Evolutionary conservation across 2,888 invertebrate genomes (phyloP).

Genomic region (Drosophila birchii): DNA sequence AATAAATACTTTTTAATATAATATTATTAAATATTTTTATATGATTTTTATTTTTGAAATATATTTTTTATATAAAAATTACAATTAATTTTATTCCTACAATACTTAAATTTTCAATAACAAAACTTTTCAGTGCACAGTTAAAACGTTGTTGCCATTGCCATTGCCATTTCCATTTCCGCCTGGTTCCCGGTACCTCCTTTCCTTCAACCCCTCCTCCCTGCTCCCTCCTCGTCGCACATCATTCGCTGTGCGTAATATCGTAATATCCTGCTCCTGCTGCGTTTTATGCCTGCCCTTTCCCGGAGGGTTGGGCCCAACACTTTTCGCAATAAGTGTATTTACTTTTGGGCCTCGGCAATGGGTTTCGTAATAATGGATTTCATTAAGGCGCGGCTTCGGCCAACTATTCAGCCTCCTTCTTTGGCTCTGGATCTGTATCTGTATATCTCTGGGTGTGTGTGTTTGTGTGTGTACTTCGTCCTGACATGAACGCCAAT

Average conservation of each 20-base stretch:
- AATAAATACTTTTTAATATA: not conserved
- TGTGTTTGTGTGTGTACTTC: constrained; percentile 46
- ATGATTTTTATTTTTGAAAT: not conserved
- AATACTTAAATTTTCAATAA: not conserved
- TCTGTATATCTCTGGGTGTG: constrained; percentile 1
- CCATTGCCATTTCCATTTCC: constrained; percentile 48
- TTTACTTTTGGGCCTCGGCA: constrained; percentile 71
- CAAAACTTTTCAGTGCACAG: constrained; percentile 17
- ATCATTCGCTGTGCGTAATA: constrained; percentile 59
- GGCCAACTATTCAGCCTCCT: constrained; percentile 55
- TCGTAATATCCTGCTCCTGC: constrained; percentile 73
- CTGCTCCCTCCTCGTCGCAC: constrained; percentile 20
- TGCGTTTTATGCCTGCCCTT: constrained; percentile 66
- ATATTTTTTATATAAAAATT: too few relatives aligned
- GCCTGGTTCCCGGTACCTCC: constrained; percentile 28
- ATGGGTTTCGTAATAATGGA: constrained; percentile 80
- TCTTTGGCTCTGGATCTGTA: constrained; percentile 27
- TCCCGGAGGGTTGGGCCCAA: constrained; percentile 59
- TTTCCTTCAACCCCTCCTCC: constrained; percentile 4
- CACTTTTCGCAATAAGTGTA: constrained; percentile 81
- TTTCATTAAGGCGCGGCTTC: constrained; percentile 70
- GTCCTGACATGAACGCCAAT: constrained; percentile 67
- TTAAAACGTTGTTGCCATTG: constrained; percentile 31
- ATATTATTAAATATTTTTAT: not conserved
- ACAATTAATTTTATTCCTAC: not conserved